phyloP scores from a whole-genome alignment of 2,797 vertebrate species.

The Psittacula derbiana region DNA sequence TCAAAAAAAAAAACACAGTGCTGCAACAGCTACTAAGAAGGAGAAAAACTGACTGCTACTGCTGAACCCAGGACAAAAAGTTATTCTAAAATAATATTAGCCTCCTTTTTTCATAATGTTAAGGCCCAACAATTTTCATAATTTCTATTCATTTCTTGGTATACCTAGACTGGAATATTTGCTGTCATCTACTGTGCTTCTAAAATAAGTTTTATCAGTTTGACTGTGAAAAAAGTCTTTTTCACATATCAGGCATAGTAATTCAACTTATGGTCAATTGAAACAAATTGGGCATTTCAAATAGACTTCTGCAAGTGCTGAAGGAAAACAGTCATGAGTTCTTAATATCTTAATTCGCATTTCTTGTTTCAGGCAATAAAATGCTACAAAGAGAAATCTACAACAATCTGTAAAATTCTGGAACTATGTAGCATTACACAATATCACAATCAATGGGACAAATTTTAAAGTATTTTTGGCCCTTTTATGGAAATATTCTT shows the following conservation, averaged over 20 bases:
- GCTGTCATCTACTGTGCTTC: neutral
- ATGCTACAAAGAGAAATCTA: neutral
- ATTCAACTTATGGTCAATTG: neutral
- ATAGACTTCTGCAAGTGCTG: neutral
- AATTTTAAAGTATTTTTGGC: neutral
- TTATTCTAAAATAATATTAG: neutral
- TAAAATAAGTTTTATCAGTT: neutral
- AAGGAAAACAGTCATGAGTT: neutral
- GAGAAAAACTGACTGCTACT: no score
- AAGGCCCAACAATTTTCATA: neutral
- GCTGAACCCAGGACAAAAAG: neutral
- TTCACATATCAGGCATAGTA: neutral
- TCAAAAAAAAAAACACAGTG: no score
- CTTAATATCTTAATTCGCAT: neutral
- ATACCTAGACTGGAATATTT: neutral
- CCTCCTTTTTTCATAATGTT: neutral
- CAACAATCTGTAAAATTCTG: neutral
- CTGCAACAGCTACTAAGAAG: no score
- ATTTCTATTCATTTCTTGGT: neutral
- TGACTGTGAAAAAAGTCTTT: neutral
- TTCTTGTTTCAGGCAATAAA: neutral
- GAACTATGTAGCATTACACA: neutral
- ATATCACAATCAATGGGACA: neutral
- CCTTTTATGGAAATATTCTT: neutral
- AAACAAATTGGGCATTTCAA: neutral